These are phyloP conservation scores for Syndactyla subalaris DNA, from an alignment of 2,797 vertebrate species.

Conservation along the genomic window DNA sequence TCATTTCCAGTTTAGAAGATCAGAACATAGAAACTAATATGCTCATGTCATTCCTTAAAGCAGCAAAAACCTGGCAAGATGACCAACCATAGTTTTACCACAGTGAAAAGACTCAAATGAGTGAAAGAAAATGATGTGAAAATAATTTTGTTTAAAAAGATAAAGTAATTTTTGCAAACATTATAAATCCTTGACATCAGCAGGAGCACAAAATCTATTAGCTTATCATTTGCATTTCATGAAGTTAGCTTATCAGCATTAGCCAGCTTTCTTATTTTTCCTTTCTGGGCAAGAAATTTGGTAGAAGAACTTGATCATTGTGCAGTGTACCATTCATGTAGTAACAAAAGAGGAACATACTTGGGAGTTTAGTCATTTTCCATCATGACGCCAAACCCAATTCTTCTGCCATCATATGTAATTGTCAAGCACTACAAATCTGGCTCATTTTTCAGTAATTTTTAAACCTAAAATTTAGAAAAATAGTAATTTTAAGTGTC, in stretches of 20 bases:
- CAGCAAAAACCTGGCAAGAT: not conserved
- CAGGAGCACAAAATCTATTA: not conserved
- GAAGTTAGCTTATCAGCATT: not conserved
- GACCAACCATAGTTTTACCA: not conserved
- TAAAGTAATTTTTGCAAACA: not conserved
- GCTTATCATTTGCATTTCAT: not conserved
- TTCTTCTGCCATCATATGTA: conserved; percentile 54
- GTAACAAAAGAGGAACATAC: not conserved
- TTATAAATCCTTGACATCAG: not conserved
- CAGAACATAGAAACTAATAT: not conserved
- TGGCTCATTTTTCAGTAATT: conserved; percentile 66
- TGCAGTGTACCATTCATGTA: not conserved
- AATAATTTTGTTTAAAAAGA: not conserved
- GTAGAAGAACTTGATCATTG: not conserved
- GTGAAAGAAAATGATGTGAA: not conserved
- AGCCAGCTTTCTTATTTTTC: not conserved
- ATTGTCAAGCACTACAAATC: conserved; percentile 72
- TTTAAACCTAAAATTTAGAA: conserved; percentile 63
- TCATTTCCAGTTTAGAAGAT: not conserved
- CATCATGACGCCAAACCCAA: conserved; percentile 62
- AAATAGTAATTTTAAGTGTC: not conserved
- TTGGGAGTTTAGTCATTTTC: conserved; percentile 64
- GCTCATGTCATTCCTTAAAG: not conserved
- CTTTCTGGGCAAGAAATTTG: not conserved
- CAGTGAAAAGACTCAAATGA: not conserved